Evolutionary conservation across 2,797 vertebrate genomes (phyloP), one percentile per base, ranked within the genome.

Genomic region (Sphenodon punctatus): DNA sequence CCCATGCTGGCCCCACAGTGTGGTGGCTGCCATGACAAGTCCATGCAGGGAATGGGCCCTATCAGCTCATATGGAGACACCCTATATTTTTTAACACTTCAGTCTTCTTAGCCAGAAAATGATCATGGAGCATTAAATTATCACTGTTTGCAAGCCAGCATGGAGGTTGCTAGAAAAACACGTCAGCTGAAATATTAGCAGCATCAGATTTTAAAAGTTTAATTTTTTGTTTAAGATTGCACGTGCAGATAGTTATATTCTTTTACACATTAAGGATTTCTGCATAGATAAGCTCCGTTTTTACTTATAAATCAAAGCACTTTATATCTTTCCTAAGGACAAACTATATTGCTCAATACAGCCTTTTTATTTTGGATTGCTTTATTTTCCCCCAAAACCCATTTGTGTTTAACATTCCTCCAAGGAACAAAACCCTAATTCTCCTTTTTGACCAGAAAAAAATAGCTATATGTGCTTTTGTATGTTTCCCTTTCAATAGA

Each of bases 301-400:
- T 23, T 38, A 22, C 11, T 66, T 78, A 43, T 1, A 15, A 55
- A 34, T 34, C 19, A 56, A 34, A 56, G 17, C 20, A 56, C 56
- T 34, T n/a, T 86, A 69, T 64, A 48, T 23, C 3, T 59, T 80
- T 16, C 34, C 39, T 0, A 8, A 59, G 34, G 53, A 51, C 36
- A 82, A 73, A 66, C 3, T 3, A 61, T 72, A 55, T 6, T 42
- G 34, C 78, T 71, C 36, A 3, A 22, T 53, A 76, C 14, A 66
- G 82, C 19, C 7, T 73, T 89, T 72, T 72, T 72, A 46, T 70
- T 82, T 92, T 85, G 67, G 14, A 83, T 85, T 82, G 63, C 10
- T 66, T 55, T 85, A 32, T 45, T 88, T 89, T 87, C 55, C 73
- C 87, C 46, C 12, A 1, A 38, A 14, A 39, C 73, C 39, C 19